A percentile compares a stretch with the other conserved stretches of the same genome.
These are phyloP conservation scores for Aspidiotus destructor DNA, from an alignment of 2,888 invertebrate genomes.

Conservation along the genomic window DNA sequence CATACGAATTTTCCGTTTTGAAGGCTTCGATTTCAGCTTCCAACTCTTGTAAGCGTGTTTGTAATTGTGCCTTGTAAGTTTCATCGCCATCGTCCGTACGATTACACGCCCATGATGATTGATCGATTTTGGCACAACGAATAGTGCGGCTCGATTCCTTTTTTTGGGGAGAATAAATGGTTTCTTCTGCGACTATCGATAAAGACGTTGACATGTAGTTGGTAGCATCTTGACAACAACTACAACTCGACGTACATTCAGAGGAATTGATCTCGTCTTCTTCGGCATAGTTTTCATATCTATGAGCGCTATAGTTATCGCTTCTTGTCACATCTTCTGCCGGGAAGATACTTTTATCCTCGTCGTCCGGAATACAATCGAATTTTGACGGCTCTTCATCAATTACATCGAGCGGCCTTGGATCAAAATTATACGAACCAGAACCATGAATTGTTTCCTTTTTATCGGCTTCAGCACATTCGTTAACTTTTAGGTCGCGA, in stretches of 20 bases:
- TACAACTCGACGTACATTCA: constrained; percentile 10
- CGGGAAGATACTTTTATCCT: background rate
- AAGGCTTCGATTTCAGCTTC: constrained; percentile 54
- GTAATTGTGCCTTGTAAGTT: constrained; percentile 8
- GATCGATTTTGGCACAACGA: background rate
- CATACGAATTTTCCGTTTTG: constrained; percentile 47
- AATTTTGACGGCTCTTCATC: constrained; percentile 27
- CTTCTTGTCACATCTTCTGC: background rate
- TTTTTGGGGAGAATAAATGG: constrained; percentile 13
- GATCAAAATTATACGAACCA: background rate
- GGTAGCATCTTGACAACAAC: constrained; percentile 17
- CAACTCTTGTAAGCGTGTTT: constrained; percentile 51
- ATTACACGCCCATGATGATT: background rate
- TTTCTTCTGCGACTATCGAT: constrained; percentile 17
- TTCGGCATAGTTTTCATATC: background rate
- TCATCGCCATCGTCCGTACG: background rate
- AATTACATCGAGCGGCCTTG: constrained; percentile 14
- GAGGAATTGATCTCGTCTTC: background rate
- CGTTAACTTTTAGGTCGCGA: too few species aligned
- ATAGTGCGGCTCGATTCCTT: background rate
- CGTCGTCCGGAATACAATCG: background rate
- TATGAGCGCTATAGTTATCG: background rate
- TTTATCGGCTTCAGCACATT: too few species aligned
- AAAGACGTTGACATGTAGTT: constrained; percentile 15
- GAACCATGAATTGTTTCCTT: too few species aligned